Evolutionary conservation across 1,140 invertebrate species (phyloP).

Genomic region (Halictus rubicundus): DNA sequence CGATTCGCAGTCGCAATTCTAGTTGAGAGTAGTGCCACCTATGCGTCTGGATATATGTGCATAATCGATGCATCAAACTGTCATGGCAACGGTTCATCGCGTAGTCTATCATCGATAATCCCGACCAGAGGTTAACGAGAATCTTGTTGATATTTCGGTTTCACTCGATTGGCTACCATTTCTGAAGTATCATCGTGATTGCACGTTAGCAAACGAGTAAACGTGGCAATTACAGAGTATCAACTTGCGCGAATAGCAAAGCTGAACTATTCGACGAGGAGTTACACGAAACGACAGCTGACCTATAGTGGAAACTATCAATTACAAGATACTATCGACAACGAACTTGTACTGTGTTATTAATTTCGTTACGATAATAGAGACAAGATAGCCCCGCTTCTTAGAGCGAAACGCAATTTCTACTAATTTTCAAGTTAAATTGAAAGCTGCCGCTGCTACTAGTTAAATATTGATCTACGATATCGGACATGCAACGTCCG

Average conservation of each 20-base stretch:
- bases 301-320: background rate
- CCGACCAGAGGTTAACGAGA: conserved; percentile 27
- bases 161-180: background rate
- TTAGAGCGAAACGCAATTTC: background rate
- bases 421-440: background rate
- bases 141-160: conserved; percentile 24
- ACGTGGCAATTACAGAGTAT: background rate
- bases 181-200: background rate
- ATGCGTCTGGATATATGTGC: too few relatives aligned
- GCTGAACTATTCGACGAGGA: background rate
- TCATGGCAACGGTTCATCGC: background rate
- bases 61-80: background rate
- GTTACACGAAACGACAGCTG: background rate
- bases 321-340: background rate
- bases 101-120: background rate
- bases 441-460: background rate
- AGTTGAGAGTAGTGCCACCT: too few relatives aligned
- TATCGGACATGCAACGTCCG: background rate
- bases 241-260: background rate
- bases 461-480: background rate
- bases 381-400: too few relatives aligned
- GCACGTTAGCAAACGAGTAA: background rate
- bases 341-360: background rate
- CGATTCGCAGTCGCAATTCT: too few relatives aligned
- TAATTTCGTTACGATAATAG: background rate